Evolutionary conservation across 2,113 vertebrate genomes (phyloP), one percentile per base, ranked within the genome.

Genomic region (Tympanuchus pallidicinctus): DNA sequence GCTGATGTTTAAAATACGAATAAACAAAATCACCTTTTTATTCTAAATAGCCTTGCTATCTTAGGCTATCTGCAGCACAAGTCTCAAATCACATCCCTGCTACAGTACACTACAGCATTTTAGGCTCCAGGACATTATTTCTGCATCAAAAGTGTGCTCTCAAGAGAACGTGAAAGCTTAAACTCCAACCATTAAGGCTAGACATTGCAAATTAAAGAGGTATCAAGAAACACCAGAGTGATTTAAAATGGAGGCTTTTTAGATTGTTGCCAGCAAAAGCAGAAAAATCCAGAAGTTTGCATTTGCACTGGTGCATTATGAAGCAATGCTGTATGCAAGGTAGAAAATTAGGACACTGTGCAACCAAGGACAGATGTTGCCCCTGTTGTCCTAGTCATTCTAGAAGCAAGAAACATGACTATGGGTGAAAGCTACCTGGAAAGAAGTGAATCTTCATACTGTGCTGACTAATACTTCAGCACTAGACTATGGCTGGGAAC

Each of bases 381-480:
- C 82, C 87, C 22, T 92, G 69, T 78, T 83, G 73, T 54, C 87
- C 82, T 45, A 97, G 82, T 97, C 95, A 96, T 96, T 95, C 88
- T 94, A 94, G 80, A 96, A 96, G 94, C 89, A 97, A 94, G 94
- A 97, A 97, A 94, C 93, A 94, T 72, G 94, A 95, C 94, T 91
- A 82, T 91, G 90, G 94, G 93, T 96, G 94, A 97, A 96, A 97
- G 95, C 95, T 95, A 95, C 95, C 86, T 96, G 95, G 93, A 94
- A 96, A 97, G 93, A 96, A 95, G 95, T 94, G 95, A 96, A 94
- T 97, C 90, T 93, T 96, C 80, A 6, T 59, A 83, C 59, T 12
- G 36, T 94, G 93, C 93, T 95, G 92, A 96, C 91, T 95, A 95
- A 96, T 94, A 94, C 86, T 95, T 90, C 90, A 1, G 90, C 77